Evolutionary conservation across 1,140 invertebrate genomes (phyloP).

Genomic region (Paraescarpia echinospica): DNA sequence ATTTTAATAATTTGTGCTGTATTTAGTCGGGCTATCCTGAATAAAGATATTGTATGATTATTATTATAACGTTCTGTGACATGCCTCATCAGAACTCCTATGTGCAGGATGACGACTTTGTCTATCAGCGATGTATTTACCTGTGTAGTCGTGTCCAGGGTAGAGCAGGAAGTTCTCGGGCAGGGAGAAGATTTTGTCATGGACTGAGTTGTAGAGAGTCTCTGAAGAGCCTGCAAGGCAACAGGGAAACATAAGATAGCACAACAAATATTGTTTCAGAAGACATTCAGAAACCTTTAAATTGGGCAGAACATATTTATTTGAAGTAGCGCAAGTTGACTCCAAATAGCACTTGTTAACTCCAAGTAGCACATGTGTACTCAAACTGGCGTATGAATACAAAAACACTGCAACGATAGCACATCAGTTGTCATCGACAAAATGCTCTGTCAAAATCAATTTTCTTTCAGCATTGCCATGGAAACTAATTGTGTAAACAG

Average conservation of each 20-base stretch:
- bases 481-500: not conserved
- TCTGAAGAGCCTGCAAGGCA: conserved; percentile 58
- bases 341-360: not conserved
- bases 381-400: not conserved
- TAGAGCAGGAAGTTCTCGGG: conserved; percentile 83
- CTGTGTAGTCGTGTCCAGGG: conserved; percentile 95
- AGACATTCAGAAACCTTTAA: not conserved
- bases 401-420: not conserved
- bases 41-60: no score
- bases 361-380: not conserved
- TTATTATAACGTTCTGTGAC: no score
- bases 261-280: not conserved
- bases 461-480: not conserved
- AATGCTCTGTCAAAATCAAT: not conserved
- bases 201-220: conserved; percentile 85
- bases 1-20: no score
- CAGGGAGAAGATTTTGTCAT: conserved; percentile 83
- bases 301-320: not conserved
- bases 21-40: no score
- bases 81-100: no score
- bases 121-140: not conserved
- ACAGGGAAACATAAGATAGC: not conserved
- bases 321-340: not conserved
- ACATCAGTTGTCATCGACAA: not conserved
- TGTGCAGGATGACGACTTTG: no score